Conservation (phyloP, 2,797 vertebrate genomes). For the Sebastes diaconus region DNA sequence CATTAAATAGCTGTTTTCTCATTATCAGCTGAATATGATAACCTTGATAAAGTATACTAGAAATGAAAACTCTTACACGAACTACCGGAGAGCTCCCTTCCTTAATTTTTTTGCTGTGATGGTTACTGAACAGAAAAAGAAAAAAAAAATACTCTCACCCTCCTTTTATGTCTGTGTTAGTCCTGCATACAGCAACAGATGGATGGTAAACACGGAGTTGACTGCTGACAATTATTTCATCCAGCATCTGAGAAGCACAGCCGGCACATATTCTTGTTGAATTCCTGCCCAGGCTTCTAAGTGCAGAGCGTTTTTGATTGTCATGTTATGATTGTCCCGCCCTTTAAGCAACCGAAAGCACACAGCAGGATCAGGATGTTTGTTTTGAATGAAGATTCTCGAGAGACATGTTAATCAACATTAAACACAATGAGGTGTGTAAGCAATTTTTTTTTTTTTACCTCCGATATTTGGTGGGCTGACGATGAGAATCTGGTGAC, state of each 20-base stretch:
- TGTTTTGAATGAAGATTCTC: conserved; percentile 23
- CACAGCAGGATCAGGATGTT: conserved; percentile 14
- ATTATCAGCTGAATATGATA: neutral
- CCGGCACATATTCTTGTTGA: conserved; percentile 33
- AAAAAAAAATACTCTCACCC: neutral
- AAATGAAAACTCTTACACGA: neutral
- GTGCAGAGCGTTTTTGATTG: conserved; percentile 37
- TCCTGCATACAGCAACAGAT: conserved; percentile 11
- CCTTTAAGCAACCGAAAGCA: conserved; percentile 35
- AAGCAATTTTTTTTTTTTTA: neutral
- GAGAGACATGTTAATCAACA: neutral
- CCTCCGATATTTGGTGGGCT: neutral
- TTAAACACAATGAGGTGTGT: neutral
- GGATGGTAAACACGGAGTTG: conserved; percentile 42
- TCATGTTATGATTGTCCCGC: conserved; percentile 35
- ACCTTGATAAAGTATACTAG: conserved; percentile 2
- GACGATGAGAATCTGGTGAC: neutral
- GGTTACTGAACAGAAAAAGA: neutral
- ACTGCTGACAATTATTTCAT: conserved; percentile 48
- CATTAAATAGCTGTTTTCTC: conserved; percentile 22
- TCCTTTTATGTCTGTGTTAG: conserved; percentile 9
- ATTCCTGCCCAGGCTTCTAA: conserved; percentile 28
- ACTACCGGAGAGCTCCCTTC: neutral
- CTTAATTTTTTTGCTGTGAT: conserved; percentile 17
- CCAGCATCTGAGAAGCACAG: conserved; percentile 15